Percentiles rank a stretch among this genome's conserved stretches.
phyloP scores from a whole-genome alignment of 2,888 invertebrate species.

The Incurvaria masculella region DNA sequence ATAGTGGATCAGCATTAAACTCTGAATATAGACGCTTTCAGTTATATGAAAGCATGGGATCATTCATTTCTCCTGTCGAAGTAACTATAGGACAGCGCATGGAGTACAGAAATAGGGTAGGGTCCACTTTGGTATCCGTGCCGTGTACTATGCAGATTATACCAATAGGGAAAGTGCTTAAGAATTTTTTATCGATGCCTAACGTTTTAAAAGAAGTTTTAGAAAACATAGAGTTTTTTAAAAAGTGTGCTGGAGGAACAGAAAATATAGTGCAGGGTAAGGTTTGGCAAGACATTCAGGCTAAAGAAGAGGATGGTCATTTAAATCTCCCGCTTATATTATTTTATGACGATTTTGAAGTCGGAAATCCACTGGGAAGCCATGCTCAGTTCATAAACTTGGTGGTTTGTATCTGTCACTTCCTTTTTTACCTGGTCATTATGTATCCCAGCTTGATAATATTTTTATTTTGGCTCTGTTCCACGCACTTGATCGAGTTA shows the following conservation, averaged over 20 bases:
- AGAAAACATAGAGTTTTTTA: neutral
- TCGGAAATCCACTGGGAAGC: neutral
- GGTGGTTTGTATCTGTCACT: neutral
- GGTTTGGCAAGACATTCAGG: neutral
- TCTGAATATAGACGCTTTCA: no score
- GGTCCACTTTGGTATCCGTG: no score
- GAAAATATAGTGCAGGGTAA: neutral
- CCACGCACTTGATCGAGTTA: neutral
- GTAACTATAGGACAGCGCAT: no score
- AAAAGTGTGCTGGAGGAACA: neutral
- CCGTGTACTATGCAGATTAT: no score
- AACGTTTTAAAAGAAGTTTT: neutral
- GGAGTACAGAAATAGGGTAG: no score
- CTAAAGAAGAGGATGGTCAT: neutral
- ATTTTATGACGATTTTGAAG: neutral
- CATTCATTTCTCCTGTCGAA: no score
- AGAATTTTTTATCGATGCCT: neutral
- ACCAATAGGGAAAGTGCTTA: neutral
- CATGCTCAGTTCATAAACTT: slow-evolving; percentile 1
- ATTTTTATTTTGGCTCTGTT: neutral
- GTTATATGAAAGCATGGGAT: no score
- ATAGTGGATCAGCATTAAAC: no score
- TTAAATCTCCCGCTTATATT: neutral
- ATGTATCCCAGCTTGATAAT: neutral
- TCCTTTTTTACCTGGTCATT: neutral